These are phyloP conservation scores for Creontiades dilutus DNA, from an alignment of 2,888 invertebrate species.

Conservation along the genomic window DNA sequence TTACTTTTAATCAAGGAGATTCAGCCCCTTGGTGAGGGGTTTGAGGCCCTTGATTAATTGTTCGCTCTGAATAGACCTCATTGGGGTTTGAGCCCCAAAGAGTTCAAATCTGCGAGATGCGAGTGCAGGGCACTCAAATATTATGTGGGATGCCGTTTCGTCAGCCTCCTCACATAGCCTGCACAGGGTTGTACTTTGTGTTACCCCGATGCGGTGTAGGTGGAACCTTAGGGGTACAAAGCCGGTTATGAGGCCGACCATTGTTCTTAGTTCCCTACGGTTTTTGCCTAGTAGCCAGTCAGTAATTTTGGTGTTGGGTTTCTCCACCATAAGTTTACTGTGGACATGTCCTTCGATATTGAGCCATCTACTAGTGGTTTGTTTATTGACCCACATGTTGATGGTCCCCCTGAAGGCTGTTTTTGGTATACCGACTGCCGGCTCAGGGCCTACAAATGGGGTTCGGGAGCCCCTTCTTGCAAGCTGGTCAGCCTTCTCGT, in stretches of 20 bases:
- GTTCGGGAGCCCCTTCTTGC: conserved; percentile 16
- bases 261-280: neutral
- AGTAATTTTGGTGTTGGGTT: neutral
- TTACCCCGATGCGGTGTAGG: conserved; percentile 2
- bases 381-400: neutral
- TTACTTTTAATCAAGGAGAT: too few species aligned
- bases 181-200: conserved; percentile 14
- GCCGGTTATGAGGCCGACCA: conserved; percentile 6
- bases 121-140: conserved; percentile 3
- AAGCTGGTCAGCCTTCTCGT: neutral
- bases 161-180: neutral
- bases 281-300: neutral
- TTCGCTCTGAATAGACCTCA: neutral
- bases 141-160: conserved; percentile 37
- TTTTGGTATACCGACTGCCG: neutral
- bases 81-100: neutral
- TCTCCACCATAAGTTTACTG: neutral
- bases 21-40: too few species aligned
- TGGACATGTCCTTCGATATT: neutral
- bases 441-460: conserved; percentile 14
- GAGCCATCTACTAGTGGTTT: neutral
- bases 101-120: neutral
- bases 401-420: neutral
- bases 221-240: neutral
- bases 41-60: neutral